A percentile compares a stretch with the other conserved stretches of the same genome.
Evolutionary conservation across 2,113 vertebrate genomes (phyloP).

Genomic region (rat (Rattus norvegicus)): GRCr8 NC_086021.1:181948001-181948500

Average conservation of each 20-base stretch:
- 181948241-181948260: neutral
- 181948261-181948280: neutral
- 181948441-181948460: neutral
- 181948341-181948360: neutral
- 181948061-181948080: too few species aligned
- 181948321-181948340: neutral
- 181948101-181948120: too few species aligned
- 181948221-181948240: neutral
- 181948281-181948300: too few species aligned
- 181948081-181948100: too few species aligned
- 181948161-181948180: too few species aligned
- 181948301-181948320: neutral
- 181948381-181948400: neutral
- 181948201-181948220: too few species aligned
- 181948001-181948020: neutral
- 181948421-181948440: neutral
- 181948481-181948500: neutral
- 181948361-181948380: neutral
- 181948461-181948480: neutral
- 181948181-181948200: too few species aligned
- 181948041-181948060: too few species aligned
- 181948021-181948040: neutral
- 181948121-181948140: too few species aligned
- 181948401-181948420: neutral
- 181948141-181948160: too few species aligned